Conservation (phyloP, 1,140 invertebrate species). For the Aphelenchoides besseyi region DNA sequence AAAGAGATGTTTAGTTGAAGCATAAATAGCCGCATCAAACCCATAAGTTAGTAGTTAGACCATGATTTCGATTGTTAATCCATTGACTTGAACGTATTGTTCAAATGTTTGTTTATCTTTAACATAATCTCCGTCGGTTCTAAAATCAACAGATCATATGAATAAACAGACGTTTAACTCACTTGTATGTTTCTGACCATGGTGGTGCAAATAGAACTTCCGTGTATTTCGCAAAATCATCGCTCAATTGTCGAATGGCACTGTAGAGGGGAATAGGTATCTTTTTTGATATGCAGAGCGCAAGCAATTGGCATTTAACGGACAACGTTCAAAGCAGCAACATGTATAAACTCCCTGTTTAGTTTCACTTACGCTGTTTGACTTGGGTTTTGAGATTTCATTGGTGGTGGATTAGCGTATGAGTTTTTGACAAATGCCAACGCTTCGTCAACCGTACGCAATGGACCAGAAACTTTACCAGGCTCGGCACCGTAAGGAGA, state of each 20-base stretch:
- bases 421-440: neutral
- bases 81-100: too few relatives aligned
- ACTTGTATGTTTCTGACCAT: neutral
- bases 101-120: too few relatives aligned
- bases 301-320: neutral
- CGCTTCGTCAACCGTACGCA: neutral
- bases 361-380: neutral
- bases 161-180: too few relatives aligned
- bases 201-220: neutral
- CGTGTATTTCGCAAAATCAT: neutral
- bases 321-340: neutral
- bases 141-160: too few relatives aligned
- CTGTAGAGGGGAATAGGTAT: neutral
- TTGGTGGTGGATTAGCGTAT: neutral
- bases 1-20: too few relatives aligned
- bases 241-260: neutral
- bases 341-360: neutral
- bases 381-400: neutral
- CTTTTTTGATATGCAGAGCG: neutral
- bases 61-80: constrained; percentile 5
- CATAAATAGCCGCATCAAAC: neutral
- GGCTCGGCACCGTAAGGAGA: neutral
- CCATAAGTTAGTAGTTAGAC: neutral
- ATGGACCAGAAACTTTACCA: neutral
- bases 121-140: too few relatives aligned